These are phyloP conservation scores for Hydropsyche tenuis DNA, from an alignment of 1,140 invertebrate species.

Conservation along the genomic window DNA sequence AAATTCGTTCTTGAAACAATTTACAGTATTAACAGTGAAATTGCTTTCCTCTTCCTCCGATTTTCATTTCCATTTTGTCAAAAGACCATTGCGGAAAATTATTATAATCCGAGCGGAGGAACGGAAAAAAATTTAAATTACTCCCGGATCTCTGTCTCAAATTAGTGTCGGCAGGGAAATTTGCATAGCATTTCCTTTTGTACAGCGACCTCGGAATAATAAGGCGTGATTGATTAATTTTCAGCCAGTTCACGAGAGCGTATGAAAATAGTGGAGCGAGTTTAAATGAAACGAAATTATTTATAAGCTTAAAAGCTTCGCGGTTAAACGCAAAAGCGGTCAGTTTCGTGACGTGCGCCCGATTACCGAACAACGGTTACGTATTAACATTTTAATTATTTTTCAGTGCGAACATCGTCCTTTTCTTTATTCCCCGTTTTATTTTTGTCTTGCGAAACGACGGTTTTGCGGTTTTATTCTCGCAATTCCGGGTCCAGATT, in stretches of 20 bases:
- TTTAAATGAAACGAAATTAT: too few relatives aligned
- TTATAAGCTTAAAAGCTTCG: too few relatives aligned
- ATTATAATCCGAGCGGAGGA: neutral
- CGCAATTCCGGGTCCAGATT: conserved; percentile 9
- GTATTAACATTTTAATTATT: too few relatives aligned
- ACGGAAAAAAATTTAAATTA: conserved; percentile 3
- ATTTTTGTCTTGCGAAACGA: neutral
- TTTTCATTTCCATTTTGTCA: conserved; percentile 3
- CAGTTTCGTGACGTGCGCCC: too few relatives aligned
- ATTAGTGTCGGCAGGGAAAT: neutral
- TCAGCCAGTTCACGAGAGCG: too few relatives aligned
- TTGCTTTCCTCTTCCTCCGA: neutral
- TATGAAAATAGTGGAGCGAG: too few relatives aligned
- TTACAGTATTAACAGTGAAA: conserved; percentile 15
- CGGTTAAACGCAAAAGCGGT: too few relatives aligned
- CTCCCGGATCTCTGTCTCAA: neutral
- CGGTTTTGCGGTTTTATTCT: neutral
- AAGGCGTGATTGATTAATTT: too few relatives aligned
- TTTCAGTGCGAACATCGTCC: too few relatives aligned
- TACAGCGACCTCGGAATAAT: too few relatives aligned
- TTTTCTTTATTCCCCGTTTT: neutral
- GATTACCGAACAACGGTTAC: too few relatives aligned
- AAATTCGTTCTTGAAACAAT: conserved; percentile 10
- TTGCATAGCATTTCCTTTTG: too few relatives aligned
- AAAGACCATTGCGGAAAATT: conserved; percentile 9